Conservation (phyloP, 2,797 vertebrate genomes). For the Ctenopoma multispine region DNA sequence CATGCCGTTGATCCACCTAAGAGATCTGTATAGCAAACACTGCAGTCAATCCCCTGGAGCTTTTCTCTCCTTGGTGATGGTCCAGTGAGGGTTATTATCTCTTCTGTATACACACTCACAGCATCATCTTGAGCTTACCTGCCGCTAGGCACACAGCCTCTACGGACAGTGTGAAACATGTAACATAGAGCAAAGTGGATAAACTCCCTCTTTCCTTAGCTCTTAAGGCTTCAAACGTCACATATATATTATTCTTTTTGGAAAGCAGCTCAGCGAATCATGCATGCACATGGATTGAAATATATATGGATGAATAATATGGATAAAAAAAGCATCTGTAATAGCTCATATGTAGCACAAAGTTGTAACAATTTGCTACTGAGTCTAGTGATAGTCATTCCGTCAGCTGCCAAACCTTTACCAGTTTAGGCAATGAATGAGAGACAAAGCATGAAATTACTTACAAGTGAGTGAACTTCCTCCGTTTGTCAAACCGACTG, state of each 20-base stretch:
- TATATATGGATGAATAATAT: too few relatives aligned
- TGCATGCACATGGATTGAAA: too few relatives aligned
- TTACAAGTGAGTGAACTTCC: slow-evolving; percentile 47
- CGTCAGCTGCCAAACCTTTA: neutral
- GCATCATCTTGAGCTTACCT: slow-evolving; percentile 55
- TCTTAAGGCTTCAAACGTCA: neutral
- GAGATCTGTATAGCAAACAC: slow-evolving; percentile 33
- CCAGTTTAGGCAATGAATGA: neutral
- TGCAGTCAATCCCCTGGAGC: slow-evolving; percentile 55
- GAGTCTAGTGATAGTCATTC: neutral
- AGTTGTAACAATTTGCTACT: neutral
- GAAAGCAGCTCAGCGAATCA: neutral
- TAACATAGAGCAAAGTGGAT: slow-evolving; percentile 10
- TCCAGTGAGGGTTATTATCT: slow-evolving; percentile 80
- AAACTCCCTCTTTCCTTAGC: neutral
- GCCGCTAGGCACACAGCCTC: slow-evolving; percentile 39
- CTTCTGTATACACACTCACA: slow-evolving; percentile 63
- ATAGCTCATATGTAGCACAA: neutral
- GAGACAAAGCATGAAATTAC: slow-evolving; percentile 34
- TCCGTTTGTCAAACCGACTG: neutral
- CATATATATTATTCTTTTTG: too few relatives aligned
- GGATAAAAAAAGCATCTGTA: neutral
- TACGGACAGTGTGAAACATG: slow-evolving; percentile 49
- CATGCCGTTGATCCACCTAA: slow-evolving; percentile 17
- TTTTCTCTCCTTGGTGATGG: slow-evolving; percentile 75